A percentile compares a stretch with the other conserved stretches of the same genome.
These are phyloP conservation scores for Lindbergichthys nudifrons DNA, from an alignment of 2,797 vertebrate genomes.

Conservation along the genomic window DNA sequence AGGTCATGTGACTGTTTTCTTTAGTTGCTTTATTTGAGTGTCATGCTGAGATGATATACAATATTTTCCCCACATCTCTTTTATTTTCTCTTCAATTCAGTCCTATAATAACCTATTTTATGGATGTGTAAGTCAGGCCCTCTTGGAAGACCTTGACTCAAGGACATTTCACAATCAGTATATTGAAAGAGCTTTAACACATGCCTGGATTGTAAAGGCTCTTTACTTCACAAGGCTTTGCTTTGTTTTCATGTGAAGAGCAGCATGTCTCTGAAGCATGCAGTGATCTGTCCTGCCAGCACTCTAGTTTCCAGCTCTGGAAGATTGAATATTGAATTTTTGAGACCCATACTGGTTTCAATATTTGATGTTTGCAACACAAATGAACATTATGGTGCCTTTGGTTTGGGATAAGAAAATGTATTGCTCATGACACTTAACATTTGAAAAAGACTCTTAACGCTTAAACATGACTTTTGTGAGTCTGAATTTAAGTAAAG, in stretches of 20 bases:
- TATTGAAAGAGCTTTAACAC: background rate
- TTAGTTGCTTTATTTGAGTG: background rate
- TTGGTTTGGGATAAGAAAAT: too few species aligned
- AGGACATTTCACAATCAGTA: constrained; percentile 28
- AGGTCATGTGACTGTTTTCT: constrained; percentile 21
- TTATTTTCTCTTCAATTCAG: constrained; percentile 13
- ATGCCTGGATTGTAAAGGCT: background rate
- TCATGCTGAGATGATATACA: constrained; percentile 1
- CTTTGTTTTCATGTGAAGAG: background rate
- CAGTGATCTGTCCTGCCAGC: background rate
- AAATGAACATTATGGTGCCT: too few species aligned
- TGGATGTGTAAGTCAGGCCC: background rate
- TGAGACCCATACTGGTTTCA: too few species aligned
- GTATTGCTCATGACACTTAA: too few species aligned
- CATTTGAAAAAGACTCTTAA: too few species aligned
- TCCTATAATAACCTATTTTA: constrained; percentile 5
- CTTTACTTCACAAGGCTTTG: background rate
- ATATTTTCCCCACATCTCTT: background rate
- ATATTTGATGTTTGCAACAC: background rate
- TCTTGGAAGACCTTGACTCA: constrained; percentile 19
- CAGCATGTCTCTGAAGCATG: background rate
- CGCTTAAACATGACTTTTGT: too few species aligned
- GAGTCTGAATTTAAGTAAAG: background rate
- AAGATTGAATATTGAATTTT: background rate
- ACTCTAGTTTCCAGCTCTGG: background rate